Evolutionary conservation across 2,113 vertebrate species (phyloP).

Genomic region (Alethe castanea): DNA sequence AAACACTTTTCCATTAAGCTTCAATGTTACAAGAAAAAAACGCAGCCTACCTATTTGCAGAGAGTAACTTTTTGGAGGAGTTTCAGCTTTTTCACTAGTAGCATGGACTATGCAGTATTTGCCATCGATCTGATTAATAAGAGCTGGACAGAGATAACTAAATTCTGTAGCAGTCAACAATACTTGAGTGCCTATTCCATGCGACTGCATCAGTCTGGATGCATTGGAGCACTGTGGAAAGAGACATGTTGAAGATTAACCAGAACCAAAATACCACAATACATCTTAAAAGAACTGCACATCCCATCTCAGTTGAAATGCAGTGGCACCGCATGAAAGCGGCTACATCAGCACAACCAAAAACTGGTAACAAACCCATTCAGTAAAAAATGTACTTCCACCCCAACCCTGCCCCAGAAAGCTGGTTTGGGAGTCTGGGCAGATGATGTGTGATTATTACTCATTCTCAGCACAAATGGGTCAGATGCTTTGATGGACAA

Average conservation of each 20-base stretch:
- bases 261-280: background rate
- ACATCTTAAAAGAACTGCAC: background rate
- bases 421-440: background rate
- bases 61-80: conserved; percentile 69
- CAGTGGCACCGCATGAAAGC: background rate
- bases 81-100: conserved; percentile 71
- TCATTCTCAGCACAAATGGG: background rate
- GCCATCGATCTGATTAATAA: conserved; percentile 89
- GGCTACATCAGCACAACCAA: background rate
- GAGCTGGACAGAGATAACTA: conserved; percentile 89
- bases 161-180: conserved; percentile 82
- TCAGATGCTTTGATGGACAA: background rate
- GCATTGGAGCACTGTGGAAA: conserved; percentile 86
- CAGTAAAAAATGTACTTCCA: background rate
- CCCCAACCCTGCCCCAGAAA: background rate
- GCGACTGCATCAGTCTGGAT: conserved; percentile 81
- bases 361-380: background rate
- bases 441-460: background rate
- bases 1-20: background rate
- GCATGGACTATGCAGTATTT: conserved; percentile 83
- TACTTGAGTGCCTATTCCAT: conserved; percentile 83
- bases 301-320: background rate
- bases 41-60: conserved; percentile 78
- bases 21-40: background rate
- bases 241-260: background rate